Evolutionary conservation across 2,113 vertebrate species (phyloP).

Genomic region (Galbula dea): DNA sequence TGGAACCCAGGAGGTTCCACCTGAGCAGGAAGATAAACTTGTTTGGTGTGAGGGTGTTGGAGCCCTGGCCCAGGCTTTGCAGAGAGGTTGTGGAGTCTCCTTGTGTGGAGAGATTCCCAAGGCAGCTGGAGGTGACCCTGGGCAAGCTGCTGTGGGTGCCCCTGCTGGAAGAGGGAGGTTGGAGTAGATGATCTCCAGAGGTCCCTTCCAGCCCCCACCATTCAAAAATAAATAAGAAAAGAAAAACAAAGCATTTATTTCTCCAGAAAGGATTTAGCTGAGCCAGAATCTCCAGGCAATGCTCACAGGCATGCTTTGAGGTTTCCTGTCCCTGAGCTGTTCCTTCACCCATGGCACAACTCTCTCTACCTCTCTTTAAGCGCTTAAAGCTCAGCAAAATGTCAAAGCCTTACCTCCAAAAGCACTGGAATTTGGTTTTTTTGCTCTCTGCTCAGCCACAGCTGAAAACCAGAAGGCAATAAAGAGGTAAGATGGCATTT

Average conservation of each 20-base stretch:
- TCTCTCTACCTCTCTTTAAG: not conserved
- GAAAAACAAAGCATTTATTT: no score
- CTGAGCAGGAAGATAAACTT: not conserved
- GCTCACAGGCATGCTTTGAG: not conserved
- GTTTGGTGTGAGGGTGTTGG: not conserved
- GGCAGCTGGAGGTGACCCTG: not conserved
- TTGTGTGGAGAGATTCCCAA: not conserved
- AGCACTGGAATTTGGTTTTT: not conserved
- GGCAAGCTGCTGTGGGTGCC: not conserved
- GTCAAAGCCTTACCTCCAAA: not conserved
- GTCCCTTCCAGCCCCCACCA: not conserved
- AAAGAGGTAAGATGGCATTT: not conserved
- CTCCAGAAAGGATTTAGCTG: not conserved
- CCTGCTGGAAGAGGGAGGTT: not conserved
- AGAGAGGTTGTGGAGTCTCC: not conserved
- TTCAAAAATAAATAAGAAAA: no score
- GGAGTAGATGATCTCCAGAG: not conserved
- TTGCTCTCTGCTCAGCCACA: not conserved
- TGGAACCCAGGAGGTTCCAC: not conserved
- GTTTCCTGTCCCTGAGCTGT: not conserved
- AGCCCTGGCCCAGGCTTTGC: not conserved
- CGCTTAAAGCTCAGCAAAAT: not conserved
- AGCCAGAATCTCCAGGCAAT: not conserved
- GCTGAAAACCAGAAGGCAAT: not conserved
- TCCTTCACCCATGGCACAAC: not conserved